These are phyloP conservation scores for Acrocephalus kingi DNA, from an alignment of 2,113 vertebrate species.

Conservation along the genomic window DNA sequence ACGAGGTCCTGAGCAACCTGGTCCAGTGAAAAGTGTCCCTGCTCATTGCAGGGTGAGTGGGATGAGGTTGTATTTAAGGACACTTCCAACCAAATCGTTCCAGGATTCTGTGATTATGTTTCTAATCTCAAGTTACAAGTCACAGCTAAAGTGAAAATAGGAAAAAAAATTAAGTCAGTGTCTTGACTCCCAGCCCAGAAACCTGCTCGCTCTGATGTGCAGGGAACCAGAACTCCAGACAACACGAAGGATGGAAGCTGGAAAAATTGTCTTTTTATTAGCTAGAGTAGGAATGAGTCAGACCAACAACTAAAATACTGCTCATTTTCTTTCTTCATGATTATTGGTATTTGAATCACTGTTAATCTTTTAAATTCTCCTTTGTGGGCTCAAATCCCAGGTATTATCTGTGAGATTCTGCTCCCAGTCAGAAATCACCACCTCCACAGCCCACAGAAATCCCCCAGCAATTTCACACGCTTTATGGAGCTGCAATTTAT, in stretches of 20 bases:
- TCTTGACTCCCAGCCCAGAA: not conserved
- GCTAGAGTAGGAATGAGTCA: not conserved
- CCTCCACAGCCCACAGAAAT: not conserved
- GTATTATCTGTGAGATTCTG: not conserved
- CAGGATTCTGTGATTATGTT: not conserved
- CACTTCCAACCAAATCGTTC: not conserved
- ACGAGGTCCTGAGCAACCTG: not conserved
- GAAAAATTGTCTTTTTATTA: not conserved
- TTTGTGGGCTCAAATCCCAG: not conserved
- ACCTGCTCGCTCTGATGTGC: not conserved
- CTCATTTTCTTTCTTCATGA: not conserved
- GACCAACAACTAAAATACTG: not conserved
- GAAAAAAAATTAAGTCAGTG: not conserved
- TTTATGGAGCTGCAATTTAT: slow-evolving; percentile 36
- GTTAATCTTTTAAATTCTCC: not conserved
- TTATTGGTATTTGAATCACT: not conserved
- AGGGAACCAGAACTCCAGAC: not conserved
- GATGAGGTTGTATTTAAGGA: not conserved
- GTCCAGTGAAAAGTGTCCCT: not conserved
- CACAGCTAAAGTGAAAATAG: not conserved
- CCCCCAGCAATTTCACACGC: not conserved
- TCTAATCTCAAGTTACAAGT: not conserved
- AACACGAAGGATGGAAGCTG: not conserved
- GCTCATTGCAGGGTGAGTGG: not conserved
- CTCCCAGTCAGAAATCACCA: not conserved